Evolutionary conservation across 2,888 invertebrate genomes (phyloP).

Genomic region (Mesorhabditis sp.): DNA sequence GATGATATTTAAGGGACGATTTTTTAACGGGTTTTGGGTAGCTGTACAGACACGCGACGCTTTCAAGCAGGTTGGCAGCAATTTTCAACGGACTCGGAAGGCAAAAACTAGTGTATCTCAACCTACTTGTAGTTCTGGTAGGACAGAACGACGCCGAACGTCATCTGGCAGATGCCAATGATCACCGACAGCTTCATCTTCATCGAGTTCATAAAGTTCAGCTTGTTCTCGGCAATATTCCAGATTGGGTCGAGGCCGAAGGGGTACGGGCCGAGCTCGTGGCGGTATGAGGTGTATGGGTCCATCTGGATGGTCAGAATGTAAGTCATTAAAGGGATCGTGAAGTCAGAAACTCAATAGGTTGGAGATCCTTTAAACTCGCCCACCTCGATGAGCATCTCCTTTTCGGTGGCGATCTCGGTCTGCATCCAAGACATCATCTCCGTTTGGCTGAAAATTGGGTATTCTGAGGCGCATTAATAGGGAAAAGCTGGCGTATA

Average conservation of each 20-base stretch:
- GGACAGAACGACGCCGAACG: slow-evolving; percentile 55
- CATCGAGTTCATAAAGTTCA: slow-evolving; percentile 58
- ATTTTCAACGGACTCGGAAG: not conserved
- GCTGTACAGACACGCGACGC: not conserved
- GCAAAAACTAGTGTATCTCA: slow-evolving; percentile 9
- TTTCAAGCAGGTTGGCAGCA: too few species aligned
- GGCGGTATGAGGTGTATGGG: slow-evolving; percentile 40
- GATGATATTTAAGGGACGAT: not conserved
- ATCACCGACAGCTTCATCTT: slow-evolving; percentile 58
- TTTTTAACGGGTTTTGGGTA: not conserved
- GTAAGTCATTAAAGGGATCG: not conserved
- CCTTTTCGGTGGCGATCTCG: slow-evolving; percentile 26
- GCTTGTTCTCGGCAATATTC: slow-evolving; percentile 57
- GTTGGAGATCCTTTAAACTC: not conserved
- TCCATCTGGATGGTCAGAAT: slow-evolving; percentile 12
- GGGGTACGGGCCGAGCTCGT: slow-evolving; percentile 57
- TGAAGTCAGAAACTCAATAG: not conserved
- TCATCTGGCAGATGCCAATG: slow-evolving; percentile 54
- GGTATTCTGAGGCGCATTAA: too few species aligned
- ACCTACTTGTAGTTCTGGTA: slow-evolving; percentile 48
- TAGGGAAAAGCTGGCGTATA: too few species aligned
- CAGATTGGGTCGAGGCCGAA: slow-evolving; percentile 62
- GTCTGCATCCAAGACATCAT: not conserved
- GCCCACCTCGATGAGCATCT: slow-evolving; percentile 35
- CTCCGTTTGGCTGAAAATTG: slow-evolving; percentile 8